Evolutionary conservation across 2,797 vertebrate species (phyloP), one percentile per base, ranked within the genome.

Genomic region (Chanos chanos): DNA sequence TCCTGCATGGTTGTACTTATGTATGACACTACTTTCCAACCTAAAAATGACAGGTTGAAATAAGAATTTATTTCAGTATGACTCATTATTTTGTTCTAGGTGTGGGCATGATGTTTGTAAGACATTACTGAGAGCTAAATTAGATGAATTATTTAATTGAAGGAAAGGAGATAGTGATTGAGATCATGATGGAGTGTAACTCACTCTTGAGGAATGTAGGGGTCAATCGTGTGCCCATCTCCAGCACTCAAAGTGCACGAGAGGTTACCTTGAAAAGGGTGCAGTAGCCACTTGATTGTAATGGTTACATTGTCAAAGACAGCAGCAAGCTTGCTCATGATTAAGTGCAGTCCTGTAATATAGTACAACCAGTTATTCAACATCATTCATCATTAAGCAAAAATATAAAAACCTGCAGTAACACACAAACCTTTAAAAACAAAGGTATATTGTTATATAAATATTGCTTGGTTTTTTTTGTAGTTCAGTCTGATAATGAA

Each of bases 231-330:
- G 80, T 92, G 86, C 24, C 94, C 93, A 28, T 99, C 94, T 43
- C 94, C 97, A 27, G 82, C 87, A 62, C 85, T 93, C 50, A 99
- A 68, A 21, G 85, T 76, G 51, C 96, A 98, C n/a, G 94, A 95
- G 52, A 99, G 84, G 61, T 97, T 99, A 69, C 95, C 94, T 19
- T 85, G 81, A 74, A 91, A 94, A 1, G 96, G 93, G 47, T 90
- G 85, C 6, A 99, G 92, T 30, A 98, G 87, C 94, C 97, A 99
- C 30, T 83, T 93, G 68, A 97, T 74, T 12, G 83, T 87, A 70
- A 98, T 60, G 0, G 85, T 93, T 70, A 98, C 78, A 0, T 93
- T 92, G 71, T 97, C 92, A 75, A 80, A 91, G 61, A 91, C 66
- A 9, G 90, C 85, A 0, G 86, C 90, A 2, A 79, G 66, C 0